Conservation (phyloP, 2,113 vertebrate genomes). For the Stegastes partitus region DNA sequence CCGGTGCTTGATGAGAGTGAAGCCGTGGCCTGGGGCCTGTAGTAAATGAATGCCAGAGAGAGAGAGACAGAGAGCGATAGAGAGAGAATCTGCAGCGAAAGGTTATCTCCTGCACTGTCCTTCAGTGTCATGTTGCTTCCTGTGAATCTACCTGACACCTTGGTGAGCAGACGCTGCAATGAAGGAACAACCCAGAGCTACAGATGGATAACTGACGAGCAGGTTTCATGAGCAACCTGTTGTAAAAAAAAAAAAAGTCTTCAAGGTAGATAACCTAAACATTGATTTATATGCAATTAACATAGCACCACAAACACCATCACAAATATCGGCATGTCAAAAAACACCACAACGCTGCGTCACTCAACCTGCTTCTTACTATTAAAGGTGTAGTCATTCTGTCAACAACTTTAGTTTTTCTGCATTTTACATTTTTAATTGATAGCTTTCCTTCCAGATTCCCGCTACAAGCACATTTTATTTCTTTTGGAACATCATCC, state of each 20-base stretch:
- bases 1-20: constrained; percentile 28
- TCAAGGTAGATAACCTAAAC: constrained; percentile 21
- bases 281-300: not conserved
- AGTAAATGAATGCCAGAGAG: constrained; percentile 42
- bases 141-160: constrained; percentile 55
- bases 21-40: constrained; percentile 39
- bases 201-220: constrained; percentile 68
- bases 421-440: not conserved
- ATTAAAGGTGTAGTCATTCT: constrained; percentile 6
- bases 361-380: not conserved
- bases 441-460: constrained; percentile 11
- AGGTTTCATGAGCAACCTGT: constrained; percentile 50
- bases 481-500: not conserved
- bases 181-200: constrained; percentile 33
- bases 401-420: not conserved
- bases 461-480: constrained; percentile 24
- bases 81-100: constrained; percentile 45
- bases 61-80: not conserved
- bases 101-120: constrained; percentile 66
- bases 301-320: too few relatives aligned
- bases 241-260: constrained; percentile 47
- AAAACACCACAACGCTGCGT: not conserved
- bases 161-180: constrained; percentile 44
- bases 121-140: constrained; percentile 49
- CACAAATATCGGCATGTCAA: not conserved